Evolutionary conservation across 2,888 invertebrate species (phyloP), one percentile per base, ranked within the genome.

Genomic region (Rhodophaea formosa): DNA sequence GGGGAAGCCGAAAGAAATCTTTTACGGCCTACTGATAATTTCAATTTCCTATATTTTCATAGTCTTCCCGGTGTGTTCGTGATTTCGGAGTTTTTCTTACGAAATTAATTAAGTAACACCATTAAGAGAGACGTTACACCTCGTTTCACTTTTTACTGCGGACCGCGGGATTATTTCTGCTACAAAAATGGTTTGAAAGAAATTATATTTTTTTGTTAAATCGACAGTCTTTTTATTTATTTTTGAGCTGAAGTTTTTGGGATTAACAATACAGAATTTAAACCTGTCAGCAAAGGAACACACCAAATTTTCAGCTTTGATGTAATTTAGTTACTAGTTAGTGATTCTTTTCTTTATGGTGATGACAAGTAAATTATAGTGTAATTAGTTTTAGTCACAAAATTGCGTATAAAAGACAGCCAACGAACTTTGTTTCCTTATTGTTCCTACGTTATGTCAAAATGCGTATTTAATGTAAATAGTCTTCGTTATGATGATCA

Each of bases 1-100:
- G 67, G 63, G 65, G 70, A 72, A 74, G 72, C 77, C 74, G 76
- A 79, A 79, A 75, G 73, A 79, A 81, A 77, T 79, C 69, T 78
- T 56, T 78, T 69, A 75, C 75, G 72, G 75, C 68, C 72, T 74
- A 74, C 72, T 80, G 79, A 84, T 84, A 77, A 80, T 81, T 82
- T 79, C 68, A 78, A 78, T 80, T 79, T 81, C 69, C 73, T 76
- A 72, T 76, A 72, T 73, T 72, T 66, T 61, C 49, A 51, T 64
- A 64, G 73, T 69, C 72, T 57, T 71, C 69, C 68, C 62, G 59
- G 55, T 60, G 60, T 61, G 53, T 54, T 47, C 61, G 56, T 45
- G 35, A 45, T 45, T 54, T 35, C 0, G 16, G 35, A 55, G 45
- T 49, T 53, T 56, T 45, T 39, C 17, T 53, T 12, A 54, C 7